These are phyloP conservation scores for Reinhardtius hippoglossoides DNA, from an alignment of 2,113 vertebrate genomes.

Conservation along the genomic window DNA sequence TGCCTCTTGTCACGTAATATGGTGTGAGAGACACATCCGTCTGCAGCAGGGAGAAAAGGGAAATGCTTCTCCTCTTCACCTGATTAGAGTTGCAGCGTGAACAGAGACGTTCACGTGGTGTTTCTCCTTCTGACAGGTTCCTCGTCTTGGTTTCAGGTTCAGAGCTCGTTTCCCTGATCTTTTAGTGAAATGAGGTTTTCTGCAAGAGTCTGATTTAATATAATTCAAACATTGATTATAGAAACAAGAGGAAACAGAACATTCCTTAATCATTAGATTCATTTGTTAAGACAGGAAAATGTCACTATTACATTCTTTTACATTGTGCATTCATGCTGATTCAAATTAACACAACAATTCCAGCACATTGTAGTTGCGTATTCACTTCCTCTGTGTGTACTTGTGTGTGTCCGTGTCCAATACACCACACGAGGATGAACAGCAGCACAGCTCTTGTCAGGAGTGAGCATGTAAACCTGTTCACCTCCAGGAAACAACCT, in stretches of 20 bases:
- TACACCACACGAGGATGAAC: constrained; percentile 9
- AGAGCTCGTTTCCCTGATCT: neutral
- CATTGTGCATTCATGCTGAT: neutral
- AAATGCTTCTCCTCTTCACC: constrained; percentile 16
- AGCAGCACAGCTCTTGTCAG: neutral
- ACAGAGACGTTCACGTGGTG: constrained; percentile 1
- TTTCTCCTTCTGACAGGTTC: neutral
- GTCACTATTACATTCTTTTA: neutral
- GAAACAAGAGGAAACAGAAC: too few species aligned
- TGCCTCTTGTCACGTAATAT: constrained; percentile 33
- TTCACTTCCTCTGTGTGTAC: neutral
- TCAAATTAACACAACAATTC: neutral
- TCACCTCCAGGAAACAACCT: constrained; percentile 3
- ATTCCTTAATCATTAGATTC: too few species aligned
- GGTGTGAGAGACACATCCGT: constrained; percentile 33
- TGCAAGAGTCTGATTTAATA: neutral
- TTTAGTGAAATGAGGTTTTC: neutral
- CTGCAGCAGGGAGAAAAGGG: constrained; percentile 33
- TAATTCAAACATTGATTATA: too few species aligned
- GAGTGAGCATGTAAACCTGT: constrained; percentile 3
- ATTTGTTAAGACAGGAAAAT: too few species aligned
- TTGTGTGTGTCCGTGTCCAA: neutral
- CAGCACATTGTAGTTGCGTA: neutral
- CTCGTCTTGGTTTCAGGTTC: neutral
- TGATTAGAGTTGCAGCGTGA: constrained; percentile 22